Evolutionary conservation across 2,888 invertebrate genomes (phyloP), one percentile per base, ranked within the genome.

Genomic region (Nemotelus nigrinus): DNA sequence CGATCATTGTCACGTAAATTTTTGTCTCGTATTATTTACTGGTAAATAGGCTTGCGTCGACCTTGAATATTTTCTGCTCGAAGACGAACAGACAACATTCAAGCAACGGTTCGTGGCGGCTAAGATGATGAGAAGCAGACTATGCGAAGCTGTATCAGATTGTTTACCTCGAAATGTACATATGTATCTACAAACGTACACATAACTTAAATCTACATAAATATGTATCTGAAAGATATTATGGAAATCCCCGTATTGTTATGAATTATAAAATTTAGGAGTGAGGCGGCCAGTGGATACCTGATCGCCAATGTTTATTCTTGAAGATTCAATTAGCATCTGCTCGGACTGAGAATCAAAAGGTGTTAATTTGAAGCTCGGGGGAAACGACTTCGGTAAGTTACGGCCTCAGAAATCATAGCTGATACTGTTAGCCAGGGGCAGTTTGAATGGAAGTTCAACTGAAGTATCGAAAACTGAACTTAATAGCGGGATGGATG

Each of bases 51-150:
- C n/a, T 6, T 25, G 5, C 4, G 58, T 5, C 65, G 65, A 47
- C 65, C 65, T 65, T 65, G 41, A 8, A 43, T 41, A 63, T 63
- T 63, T 41, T 63, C 63, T 65, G 65, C 65, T 39, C 47, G 65
- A 65, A 65, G 47, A 25, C 47, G 47, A 5, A 25, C 25, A 25
- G 25, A 25, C 25, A 25, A 25, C 25, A 25, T 25, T 25, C 25
- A 25, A 25, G 25, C 25, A 25, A 25, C 25, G 25, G 25, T 25
- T 25, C 39, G 47, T 65, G 65, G 41, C 44, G 41, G 47, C 43
- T 47, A 45, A 45, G 65, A 45, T 65, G 65, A 47, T 47, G 65
- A 65, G 47, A 65, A 45, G 6, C 25, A 25, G 25, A 25, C 25
- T 25, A 25, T 25, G 25, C 25, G 25, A 25, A 25, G 25, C 25